Evolutionary conservation across 2,113 vertebrate species (phyloP).

Genomic region (Myotis yumanensis): DNA sequence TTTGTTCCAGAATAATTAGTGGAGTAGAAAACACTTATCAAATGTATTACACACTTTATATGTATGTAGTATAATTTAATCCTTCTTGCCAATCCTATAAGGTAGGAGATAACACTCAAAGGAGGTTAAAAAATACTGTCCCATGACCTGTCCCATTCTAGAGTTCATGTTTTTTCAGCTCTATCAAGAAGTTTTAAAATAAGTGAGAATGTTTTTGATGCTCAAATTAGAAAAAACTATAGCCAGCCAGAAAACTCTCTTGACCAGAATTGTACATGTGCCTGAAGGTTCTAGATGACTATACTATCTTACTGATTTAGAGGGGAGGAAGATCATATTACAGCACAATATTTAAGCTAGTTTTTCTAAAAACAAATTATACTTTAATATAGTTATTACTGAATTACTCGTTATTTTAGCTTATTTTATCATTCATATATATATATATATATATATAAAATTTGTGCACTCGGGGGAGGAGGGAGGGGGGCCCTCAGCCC

Average conservation of each 20-base stretch:
- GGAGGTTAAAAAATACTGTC: background rate
- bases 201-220: background rate
- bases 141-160: background rate
- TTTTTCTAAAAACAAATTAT: background rate
- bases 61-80: background rate
- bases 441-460: no score
- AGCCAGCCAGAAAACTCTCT: background rate
- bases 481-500: no score
- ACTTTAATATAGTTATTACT: background rate
- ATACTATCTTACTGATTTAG: background rate
- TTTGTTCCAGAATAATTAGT: conserved; percentile 29
- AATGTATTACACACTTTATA: background rate
- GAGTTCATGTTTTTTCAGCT: background rate
- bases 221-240: background rate
- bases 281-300: background rate
- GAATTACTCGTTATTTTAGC: conserved; percentile 1
- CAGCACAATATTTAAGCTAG: background rate
- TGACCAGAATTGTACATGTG: background rate
- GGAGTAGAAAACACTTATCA: background rate
- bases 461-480: no score
- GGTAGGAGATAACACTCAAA: background rate
- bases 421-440: background rate
- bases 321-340: background rate
- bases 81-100: background rate
- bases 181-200: conserved; percentile 7